Evolutionary conservation across 2,888 invertebrate species (phyloP).

Genomic region (Elgonia sp.): DNA sequence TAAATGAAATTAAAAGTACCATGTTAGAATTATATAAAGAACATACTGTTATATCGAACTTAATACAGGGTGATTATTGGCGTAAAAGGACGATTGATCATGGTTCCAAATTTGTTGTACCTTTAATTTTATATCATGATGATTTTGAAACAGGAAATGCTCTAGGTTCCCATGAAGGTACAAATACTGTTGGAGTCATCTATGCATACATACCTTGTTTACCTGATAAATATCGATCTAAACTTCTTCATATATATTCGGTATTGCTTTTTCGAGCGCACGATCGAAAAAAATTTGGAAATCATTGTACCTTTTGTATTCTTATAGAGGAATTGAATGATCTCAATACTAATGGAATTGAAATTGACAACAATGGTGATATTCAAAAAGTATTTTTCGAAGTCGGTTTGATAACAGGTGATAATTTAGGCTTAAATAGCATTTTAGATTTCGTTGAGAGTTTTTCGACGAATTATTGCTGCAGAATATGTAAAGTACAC

Average conservation of each 20-base stretch:
- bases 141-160: too few species aligned
- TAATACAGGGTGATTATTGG: too few species aligned
- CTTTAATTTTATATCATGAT: too few species aligned
- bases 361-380: conserved; percentile 8
- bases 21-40: too few species aligned
- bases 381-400: conserved; percentile 53
- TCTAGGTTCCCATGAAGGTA: too few species aligned
- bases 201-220: conserved; percentile 42
- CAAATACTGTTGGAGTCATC: conserved; percentile 25
- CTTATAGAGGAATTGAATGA: conserved; percentile 55
- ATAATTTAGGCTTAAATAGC: conserved; percentile 55
- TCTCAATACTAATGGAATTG: conserved; percentile 39
- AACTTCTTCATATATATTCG: conserved; percentile 44
- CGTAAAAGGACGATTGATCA: too few species aligned
- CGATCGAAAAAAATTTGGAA: conserved; percentile 63
- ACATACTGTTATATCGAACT: too few species aligned
- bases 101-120: too few species aligned
- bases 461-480: conserved; percentile 29
- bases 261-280: conserved; percentile 43
- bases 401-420: conserved; percentile 52
- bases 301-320: conserved; percentile 37
- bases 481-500: conserved; percentile 40
- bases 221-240: conserved; percentile 38
- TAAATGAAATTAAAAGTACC: too few species aligned
- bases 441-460: conserved; percentile 51